These are phyloP conservation scores for Nansenia antarctica DNA, from an alignment of 2,113 vertebrate species.

Conservation along the genomic window DNA sequence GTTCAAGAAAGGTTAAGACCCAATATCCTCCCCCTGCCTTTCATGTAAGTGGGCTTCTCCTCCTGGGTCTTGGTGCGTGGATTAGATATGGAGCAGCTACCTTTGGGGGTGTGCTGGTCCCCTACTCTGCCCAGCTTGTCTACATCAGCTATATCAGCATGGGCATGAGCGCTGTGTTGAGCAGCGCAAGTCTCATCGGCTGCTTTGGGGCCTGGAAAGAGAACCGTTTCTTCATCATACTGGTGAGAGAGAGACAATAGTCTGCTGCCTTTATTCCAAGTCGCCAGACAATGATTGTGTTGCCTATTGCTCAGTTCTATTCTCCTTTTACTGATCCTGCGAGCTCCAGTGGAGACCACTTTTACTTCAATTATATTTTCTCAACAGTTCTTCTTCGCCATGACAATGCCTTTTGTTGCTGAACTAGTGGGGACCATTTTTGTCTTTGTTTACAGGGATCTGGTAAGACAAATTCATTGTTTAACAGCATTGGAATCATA, in stretches of 20 bases:
- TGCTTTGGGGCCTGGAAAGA: slow-evolving; percentile 26
- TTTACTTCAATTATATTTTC: neutral
- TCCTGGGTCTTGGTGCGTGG: slow-evolving; percentile 34
- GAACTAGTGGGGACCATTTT: slow-evolving; percentile 14
- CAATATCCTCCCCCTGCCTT: neutral
- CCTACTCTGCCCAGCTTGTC: slow-evolving; percentile 12
- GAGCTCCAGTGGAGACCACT: neutral
- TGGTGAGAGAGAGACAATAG: slow-evolving; percentile 23
- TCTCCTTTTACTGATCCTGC: neutral
- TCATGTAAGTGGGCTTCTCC: slow-evolving; percentile 37
- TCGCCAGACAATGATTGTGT: neutral
- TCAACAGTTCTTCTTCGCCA: slow-evolving; percentile 16
- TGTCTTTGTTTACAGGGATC: slow-evolving; percentile 19
- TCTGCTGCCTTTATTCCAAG: neutral
- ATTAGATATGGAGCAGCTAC: slow-evolving; percentile 21
- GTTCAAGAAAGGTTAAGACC: neutral
- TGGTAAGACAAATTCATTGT: slow-evolving; percentile 14
- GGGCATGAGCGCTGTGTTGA: neutral
- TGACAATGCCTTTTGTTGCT: slow-evolving; percentile 18
- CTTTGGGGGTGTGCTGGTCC: slow-evolving; percentile 29
- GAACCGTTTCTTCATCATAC: slow-evolving; percentile 21
- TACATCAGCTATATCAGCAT: slow-evolving; percentile 31
- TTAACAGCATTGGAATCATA: neutral
- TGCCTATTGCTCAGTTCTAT: neutral
- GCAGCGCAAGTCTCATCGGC: slow-evolving; percentile 17